Evolutionary conservation across 2,888 invertebrate genomes (phyloP).

Genomic region (Cheilosia variabilis): DNA sequence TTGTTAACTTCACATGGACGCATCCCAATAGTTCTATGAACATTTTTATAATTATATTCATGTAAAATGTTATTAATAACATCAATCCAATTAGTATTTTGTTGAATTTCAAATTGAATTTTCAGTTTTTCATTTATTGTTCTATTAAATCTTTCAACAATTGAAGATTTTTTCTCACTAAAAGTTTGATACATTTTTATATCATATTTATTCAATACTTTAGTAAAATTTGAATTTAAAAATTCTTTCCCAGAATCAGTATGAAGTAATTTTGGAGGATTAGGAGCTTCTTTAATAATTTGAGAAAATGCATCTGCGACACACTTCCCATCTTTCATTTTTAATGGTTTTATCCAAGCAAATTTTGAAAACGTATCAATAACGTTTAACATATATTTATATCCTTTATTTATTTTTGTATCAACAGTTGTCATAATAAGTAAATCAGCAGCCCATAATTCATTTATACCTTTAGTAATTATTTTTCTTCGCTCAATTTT

Average conservation of each 20-base stretch:
- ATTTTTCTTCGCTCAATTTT: too few species aligned
- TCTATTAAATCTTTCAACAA: conserved; percentile 77
- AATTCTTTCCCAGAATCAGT: conserved; percentile 76
- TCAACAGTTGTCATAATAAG: conserved; percentile 44
- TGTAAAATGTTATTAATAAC: too few species aligned
- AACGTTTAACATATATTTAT: conserved; percentile 38
- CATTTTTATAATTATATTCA: conserved; percentile 75
- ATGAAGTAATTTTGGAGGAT: too few species aligned
- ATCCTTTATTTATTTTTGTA: conserved; percentile 36
- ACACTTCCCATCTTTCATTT: conserved; percentile 24
- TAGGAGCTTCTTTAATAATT: conserved; percentile 39
- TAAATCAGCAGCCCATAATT: conserved; percentile 51
- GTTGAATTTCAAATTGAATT: conserved; percentile 76
- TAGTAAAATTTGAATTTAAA: conserved; percentile 76
- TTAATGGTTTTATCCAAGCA: conserved; percentile 26
- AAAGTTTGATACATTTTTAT: conserved; percentile 68
- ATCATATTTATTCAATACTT: conserved; percentile 75
- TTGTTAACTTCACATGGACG: conserved; percentile 76
- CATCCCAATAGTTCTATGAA: conserved; percentile 77
- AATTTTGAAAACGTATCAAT: conserved; percentile 46
- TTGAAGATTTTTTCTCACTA: conserved; percentile 76
- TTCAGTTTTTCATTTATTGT: conserved; percentile 76
- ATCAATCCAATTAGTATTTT: conserved; percentile 51
- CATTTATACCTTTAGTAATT: conserved; percentile 32
- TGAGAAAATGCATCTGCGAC: conserved; percentile 23